phyloP scores from a whole-genome alignment of 1,140 invertebrate species.

The Akabosia matsudoensis region DNA sequence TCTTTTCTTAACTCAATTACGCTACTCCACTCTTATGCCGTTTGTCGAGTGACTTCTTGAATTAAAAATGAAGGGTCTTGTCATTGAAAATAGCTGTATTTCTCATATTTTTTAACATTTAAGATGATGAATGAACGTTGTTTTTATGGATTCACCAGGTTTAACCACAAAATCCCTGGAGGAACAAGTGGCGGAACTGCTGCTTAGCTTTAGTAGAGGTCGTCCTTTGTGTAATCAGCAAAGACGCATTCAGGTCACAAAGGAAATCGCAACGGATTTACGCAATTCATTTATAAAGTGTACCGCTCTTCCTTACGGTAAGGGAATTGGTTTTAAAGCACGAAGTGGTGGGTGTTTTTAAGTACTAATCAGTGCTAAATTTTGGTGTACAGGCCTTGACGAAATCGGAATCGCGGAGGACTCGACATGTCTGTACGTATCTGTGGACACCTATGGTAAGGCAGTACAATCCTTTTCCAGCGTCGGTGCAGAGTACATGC shows the following conservation, averaged over 20 bases:
- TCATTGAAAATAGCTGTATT: too few species aligned
- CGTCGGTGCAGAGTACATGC: too few species aligned
- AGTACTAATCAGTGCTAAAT: too few species aligned
- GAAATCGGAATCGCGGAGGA: neutral
- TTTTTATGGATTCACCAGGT: neutral
- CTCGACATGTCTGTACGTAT: neutral
- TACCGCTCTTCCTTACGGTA: slow-evolving; percentile 7
- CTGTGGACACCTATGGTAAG: slow-evolving; percentile 5
- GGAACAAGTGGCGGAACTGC: neutral
- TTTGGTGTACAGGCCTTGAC: neutral
- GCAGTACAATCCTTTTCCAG: too few species aligned
- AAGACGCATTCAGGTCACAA: neutral
- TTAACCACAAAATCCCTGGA: neutral
- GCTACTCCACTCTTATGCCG: too few species aligned
- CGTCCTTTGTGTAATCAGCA: neutral
- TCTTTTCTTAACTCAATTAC: too few species aligned
- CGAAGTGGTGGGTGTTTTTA: too few species aligned
- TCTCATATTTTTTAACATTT: too few species aligned
- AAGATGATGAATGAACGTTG: too few species aligned
- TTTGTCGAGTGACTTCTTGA: too few species aligned
- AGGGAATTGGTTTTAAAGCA: too few species aligned
- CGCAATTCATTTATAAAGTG: slow-evolving; percentile 4
- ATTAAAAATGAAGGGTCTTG: too few species aligned
- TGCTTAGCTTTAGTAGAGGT: neutral
- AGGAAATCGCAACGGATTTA: neutral